Evolutionary conservation across 2,113 vertebrate genomes (phyloP).

Genomic region (Talpa occidentalis): DNA sequence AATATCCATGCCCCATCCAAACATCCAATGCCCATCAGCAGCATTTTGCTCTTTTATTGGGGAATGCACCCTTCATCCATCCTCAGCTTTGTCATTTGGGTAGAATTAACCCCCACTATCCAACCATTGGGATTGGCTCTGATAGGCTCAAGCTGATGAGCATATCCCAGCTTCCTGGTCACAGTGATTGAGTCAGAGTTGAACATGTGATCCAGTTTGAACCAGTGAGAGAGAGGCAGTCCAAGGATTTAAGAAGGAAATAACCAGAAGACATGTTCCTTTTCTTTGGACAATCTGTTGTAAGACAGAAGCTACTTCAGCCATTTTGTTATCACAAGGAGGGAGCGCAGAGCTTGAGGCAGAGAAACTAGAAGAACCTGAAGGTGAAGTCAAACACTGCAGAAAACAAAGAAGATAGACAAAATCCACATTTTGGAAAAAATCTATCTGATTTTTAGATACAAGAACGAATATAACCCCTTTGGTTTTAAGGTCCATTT

Average conservation of each 20-base stretch:
- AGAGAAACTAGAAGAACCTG: neutral
- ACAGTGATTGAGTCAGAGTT: neutral
- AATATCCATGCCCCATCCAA: neutral
- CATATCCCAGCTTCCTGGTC: neutral
- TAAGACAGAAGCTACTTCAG: neutral
- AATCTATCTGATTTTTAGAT: neutral
- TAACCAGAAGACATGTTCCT: neutral
- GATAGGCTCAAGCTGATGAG: neutral
- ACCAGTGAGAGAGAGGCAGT: neutral
- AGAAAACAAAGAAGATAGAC: neutral
- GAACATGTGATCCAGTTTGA: neutral
- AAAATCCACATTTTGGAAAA: too few relatives aligned
- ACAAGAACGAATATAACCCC: neutral
- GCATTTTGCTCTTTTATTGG: neutral
- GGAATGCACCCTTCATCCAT: neutral
- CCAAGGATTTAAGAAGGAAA: neutral
- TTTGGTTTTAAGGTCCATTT: neutral
- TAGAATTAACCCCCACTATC: neutral
- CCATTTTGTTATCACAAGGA: neutral
- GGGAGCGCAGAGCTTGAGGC: neutral
- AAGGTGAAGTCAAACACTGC: neutral
- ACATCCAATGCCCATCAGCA: neutral
- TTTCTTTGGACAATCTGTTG: neutral
- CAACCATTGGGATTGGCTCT: neutral
- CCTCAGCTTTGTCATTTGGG: neutral